phyloP scores from a whole-genome alignment of 2,113 vertebrate genomes.

The Corapipo altera region DNA sequence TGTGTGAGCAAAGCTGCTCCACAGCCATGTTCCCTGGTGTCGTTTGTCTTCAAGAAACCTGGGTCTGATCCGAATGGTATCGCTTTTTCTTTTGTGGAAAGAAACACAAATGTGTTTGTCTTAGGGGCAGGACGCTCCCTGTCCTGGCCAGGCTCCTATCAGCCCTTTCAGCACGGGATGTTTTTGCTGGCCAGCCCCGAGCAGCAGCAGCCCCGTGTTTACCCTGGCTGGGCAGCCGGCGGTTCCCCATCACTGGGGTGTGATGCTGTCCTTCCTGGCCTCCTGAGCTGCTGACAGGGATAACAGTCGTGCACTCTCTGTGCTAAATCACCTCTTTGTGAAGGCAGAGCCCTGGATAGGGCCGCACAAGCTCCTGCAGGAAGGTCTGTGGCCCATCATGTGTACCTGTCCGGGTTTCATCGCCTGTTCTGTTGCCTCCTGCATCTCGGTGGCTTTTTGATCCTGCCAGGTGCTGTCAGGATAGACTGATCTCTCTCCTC shows the following conservation, averaged over 20 bases:
- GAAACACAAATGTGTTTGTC: neutral
- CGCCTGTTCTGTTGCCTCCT: neutral
- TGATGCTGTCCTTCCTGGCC: conserved; percentile 11
- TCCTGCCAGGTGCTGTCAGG: neutral
- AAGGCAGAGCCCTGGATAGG: neutral
- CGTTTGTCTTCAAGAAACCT: neutral
- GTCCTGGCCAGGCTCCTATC: neutral
- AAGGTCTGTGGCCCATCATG: neutral
- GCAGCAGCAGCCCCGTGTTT: neutral
- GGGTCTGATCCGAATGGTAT: neutral
- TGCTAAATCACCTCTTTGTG: neutral
- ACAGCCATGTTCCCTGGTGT: rapidly evolving
- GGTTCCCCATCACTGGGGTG: neutral
- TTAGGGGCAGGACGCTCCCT: neutral
- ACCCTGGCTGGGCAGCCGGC: neutral
- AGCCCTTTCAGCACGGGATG: conserved; percentile 24
- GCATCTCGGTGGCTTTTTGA: neutral
- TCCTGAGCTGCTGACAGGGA: neutral
- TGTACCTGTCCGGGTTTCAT: neutral
- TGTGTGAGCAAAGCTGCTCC: neutral
- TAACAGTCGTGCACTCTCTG: neutral
- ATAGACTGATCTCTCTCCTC: neutral
- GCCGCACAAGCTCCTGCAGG: neutral
- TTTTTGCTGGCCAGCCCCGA: neutral
- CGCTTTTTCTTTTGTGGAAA: neutral